phyloP scores from a whole-genome alignment of 2,113 vertebrate genomes.

The Ptychochromis oligacanthus region DNA sequence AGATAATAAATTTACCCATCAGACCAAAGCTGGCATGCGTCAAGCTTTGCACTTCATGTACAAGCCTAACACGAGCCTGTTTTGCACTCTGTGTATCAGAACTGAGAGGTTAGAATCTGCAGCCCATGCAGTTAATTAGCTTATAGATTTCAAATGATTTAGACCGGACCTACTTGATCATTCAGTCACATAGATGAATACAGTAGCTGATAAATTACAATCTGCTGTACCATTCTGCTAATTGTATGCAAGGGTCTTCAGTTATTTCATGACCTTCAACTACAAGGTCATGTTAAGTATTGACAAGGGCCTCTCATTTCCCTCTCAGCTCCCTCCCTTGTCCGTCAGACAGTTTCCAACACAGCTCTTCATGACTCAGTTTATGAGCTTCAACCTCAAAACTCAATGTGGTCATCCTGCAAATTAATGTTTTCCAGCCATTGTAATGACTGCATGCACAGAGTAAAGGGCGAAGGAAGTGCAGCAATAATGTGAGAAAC shows the following conservation, averaged over 20 bases:
- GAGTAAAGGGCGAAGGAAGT: conserved; percentile 4
- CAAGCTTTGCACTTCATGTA: conserved; percentile 37
- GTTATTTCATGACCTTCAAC: conserved; percentile 18
- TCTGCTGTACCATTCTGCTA: not conserved
- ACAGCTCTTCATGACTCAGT: not conserved
- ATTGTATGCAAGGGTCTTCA: not conserved
- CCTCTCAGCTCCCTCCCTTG: conserved; percentile 20
- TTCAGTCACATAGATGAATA: not conserved
- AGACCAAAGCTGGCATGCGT: conserved; percentile 53
- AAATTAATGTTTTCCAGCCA: conserved; percentile 52
- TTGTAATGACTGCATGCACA: conserved; percentile 14
- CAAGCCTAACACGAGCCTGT: conserved; percentile 1
- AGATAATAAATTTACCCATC: conserved; percentile 59
- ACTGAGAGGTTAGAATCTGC: conserved; percentile 1
- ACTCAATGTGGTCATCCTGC: not conserved
- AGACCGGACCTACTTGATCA: not conserved
- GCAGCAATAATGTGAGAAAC: conserved; percentile 38
- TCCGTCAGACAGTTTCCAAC: not conserved
- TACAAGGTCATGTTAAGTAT: conserved; percentile 4
- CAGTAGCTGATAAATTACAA: not conserved
- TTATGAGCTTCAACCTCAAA: conserved; percentile 12
- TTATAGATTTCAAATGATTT: conserved; percentile 28
- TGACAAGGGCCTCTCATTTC: conserved; percentile 16
- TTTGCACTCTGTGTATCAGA: conserved; percentile 1
- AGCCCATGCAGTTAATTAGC: conserved; percentile 2